Evolutionary conservation across 2,113 vertebrate genomes (phyloP).

Genomic region (Otocyon megalotis): DNA sequence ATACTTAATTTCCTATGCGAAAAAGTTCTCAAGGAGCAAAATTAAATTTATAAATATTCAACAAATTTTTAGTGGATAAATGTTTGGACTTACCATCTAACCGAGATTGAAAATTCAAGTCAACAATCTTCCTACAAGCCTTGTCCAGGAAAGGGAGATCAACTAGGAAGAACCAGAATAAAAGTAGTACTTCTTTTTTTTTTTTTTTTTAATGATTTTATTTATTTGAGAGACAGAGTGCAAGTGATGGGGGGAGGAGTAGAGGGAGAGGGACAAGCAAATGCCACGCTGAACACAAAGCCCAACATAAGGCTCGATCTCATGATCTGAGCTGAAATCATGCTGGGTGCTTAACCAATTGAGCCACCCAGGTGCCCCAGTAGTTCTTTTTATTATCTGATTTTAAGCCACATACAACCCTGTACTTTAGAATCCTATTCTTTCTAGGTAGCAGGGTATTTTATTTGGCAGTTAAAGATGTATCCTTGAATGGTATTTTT

Average conservation of each 20-base stretch:
- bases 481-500: conserved; percentile 32
- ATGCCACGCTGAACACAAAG: not conserved
- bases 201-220: not conserved
- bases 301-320: not conserved
- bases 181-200: not conserved
- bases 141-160: conserved; percentile 80
- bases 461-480: not conserved
- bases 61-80: conserved; percentile 44
- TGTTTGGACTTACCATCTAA: conserved; percentile 88
- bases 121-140: conserved; percentile 81
- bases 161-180: conserved; percentile 79
- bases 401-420: conserved; percentile 44
- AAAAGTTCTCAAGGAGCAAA: conserved; percentile 58
- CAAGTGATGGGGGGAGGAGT: not conserved
- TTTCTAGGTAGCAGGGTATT: not conserved
- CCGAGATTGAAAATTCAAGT: conserved; percentile 85
- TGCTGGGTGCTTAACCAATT: not conserved
- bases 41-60: conserved; percentile 31
- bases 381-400: conserved; percentile 34
- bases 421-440: conserved; percentile 35
- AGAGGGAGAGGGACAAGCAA: not conserved
- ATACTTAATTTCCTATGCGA: conserved; percentile 49
- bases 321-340: not conserved
- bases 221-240: not conserved
- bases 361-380: not conserved